Conservation (phyloP, 2,113 vertebrate species). For the Tylochromis polylepis region DNA sequence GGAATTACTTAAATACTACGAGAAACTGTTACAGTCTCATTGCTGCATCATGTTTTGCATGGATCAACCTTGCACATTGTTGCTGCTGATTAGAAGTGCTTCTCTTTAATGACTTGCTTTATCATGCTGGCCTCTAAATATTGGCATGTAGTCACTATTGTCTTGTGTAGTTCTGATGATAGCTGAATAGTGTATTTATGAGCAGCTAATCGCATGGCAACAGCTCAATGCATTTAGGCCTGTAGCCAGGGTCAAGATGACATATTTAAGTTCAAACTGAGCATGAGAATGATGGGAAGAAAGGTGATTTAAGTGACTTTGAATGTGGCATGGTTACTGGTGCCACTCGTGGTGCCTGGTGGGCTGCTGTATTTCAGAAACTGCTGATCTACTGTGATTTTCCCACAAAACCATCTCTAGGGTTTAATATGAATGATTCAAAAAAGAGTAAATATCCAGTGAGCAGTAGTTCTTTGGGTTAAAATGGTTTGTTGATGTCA, state of each 20-base stretch:
- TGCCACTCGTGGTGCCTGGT: too few species aligned
- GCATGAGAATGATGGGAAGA: background rate
- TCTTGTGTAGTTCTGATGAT: background rate
- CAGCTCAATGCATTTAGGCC: background rate
- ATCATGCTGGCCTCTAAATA: background rate
- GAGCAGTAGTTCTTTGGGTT: background rate
- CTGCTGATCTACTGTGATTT: background rate
- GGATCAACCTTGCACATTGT: background rate
- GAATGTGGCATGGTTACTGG: background rate
- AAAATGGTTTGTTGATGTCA: background rate
- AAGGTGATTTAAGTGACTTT: background rate
- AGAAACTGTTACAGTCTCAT: background rate
- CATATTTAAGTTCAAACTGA: background rate
- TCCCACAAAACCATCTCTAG: background rate
- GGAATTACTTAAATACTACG: background rate
- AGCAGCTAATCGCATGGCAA: background rate
- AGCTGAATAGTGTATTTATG: background rate
- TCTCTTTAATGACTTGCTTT: background rate
- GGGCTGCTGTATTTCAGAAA: background rate
- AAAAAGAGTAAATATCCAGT: background rate
- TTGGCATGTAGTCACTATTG: background rate
- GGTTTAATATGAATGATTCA: background rate
- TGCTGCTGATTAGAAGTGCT: background rate
- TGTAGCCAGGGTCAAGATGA: background rate
- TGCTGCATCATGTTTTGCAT: background rate